Evolutionary conservation across 2,797 vertebrate species (phyloP), one percentile per base, ranked within the genome.

Genomic region (Epinephelus coioides): DNA sequence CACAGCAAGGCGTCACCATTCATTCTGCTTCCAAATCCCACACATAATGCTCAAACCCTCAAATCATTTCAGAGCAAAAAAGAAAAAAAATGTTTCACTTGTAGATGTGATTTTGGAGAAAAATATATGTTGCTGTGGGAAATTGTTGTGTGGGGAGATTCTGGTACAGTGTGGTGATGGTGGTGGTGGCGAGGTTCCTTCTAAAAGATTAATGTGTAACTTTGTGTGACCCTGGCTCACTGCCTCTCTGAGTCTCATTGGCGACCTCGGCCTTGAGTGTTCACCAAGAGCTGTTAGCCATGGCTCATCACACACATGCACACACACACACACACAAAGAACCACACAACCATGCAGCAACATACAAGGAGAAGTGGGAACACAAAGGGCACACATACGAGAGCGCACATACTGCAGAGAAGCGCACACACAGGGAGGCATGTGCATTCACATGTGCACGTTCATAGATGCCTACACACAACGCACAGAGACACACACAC

Each of bases 131-230:
- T 1, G 13, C 12, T 30, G 30, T 17, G 38, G 14, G 15, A n/a
- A 71, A 21, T 4, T 62, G 25, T 17, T n/a, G 30, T 44, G 43
- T 34, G 23, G 10, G 27, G 27, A 59, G 53, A 78, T 69, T 82
- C 8, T 69, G 72, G 73, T 46, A 13, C 30, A 50, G 57, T 69
- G 55, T 85, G 79, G 83, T 72, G 50, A n/a, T 62, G 73, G 40
- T 27, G 25, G 25, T 34, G 38, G 63, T 69, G 44, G 65, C 5
- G 73, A 76, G 67, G 73, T 82, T 88, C 51, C 84, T 75, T 80
- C 53, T 91, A 55, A 93, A 93, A 91, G 81, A 94, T 94, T 91
- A 53, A 93, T 91, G 89, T 90, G 89, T 78, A 90, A 94, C 93
- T 93, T 87, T 85, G 83, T 73, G 82, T 94, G 93, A 94, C 92